These are phyloP conservation scores for Macheiramphus alcinus DNA, from an alignment of 2,113 vertebrate genomes.

Conservation along the genomic window DNA sequence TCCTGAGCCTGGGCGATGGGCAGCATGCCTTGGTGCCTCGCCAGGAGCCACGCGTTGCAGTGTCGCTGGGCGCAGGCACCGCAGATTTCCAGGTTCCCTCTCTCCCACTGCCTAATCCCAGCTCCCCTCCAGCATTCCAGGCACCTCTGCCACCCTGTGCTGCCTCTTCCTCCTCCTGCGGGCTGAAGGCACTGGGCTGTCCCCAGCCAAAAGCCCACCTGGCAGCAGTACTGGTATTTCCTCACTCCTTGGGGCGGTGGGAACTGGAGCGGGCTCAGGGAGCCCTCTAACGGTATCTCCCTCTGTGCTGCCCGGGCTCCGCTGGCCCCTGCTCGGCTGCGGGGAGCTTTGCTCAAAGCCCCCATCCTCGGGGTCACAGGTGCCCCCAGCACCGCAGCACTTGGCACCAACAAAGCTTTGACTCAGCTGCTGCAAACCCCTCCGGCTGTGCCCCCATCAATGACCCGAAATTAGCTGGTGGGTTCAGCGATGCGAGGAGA, in stretches of 20 bases:
- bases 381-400: not conserved
- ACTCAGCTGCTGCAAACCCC: not conserved
- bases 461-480: too few species aligned
- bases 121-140: not conserved
- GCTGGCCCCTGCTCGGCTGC: rapidly evolving
- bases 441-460: too few species aligned
- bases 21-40: not conserved
- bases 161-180: rapidly evolving
- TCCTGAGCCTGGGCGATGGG: not conserved
- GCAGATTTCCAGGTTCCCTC: not conserved
- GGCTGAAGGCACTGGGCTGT: not conserved
- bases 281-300: not conserved
- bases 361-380: not conserved
- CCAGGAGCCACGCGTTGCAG: not conserved
- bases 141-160: not conserved
- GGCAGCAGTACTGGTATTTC: not conserved
- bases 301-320: rapidly evolving
- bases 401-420: not conserved
- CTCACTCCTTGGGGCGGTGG: rapidly evolving
- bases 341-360: not conserved
- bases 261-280: not conserved
- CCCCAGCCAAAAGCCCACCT: not conserved
- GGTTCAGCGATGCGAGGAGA: rapidly evolving
- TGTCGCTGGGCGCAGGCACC: rapidly evolving
- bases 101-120: not conserved